These are phyloP conservation scores for Riparia riparia DNA, from an alignment of 2,113 vertebrate genomes.

Conservation along the genomic window DNA sequence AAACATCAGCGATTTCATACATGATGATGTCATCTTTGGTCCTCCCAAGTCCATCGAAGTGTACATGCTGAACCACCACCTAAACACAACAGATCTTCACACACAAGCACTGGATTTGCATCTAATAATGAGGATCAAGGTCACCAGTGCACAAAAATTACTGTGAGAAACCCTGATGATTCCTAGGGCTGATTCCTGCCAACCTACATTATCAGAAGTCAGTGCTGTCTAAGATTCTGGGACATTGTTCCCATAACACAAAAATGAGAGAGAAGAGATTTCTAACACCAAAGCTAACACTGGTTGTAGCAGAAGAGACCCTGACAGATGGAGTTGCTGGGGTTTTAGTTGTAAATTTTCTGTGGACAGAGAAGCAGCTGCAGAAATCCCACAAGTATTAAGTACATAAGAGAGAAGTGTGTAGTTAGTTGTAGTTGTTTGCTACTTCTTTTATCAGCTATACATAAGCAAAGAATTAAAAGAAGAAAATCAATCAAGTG, in stretches of 20 bases:
- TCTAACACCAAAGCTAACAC: background rate
- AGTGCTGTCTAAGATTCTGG: background rate
- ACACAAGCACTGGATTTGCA: background rate
- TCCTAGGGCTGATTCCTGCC: background rate
- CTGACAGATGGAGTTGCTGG: background rate
- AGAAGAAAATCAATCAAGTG: background rate
- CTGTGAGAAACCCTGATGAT: background rate
- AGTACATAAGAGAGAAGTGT: fast-evolving
- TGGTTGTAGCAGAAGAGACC: background rate
- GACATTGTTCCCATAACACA: fast-evolving
- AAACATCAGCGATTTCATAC: conserved; percentile 91
- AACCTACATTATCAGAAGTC: background rate
- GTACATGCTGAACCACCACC: conserved; percentile 95
- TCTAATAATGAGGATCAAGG: background rate
- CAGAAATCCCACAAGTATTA: background rate
- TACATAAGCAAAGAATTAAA: background rate
- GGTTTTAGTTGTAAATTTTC: background rate
- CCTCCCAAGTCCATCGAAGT: conserved; percentile 91
- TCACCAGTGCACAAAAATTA: background rate
- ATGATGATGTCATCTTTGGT: conserved; percentile 95
- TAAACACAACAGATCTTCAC: conserved; percentile 28
- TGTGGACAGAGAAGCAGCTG: background rate
- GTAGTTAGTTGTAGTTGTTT: fast-evolving
- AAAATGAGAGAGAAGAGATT: background rate
- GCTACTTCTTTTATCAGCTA: background rate